phyloP scores from a whole-genome alignment of 2,113 vertebrate genomes.

The Cepphus grylle region DNA sequence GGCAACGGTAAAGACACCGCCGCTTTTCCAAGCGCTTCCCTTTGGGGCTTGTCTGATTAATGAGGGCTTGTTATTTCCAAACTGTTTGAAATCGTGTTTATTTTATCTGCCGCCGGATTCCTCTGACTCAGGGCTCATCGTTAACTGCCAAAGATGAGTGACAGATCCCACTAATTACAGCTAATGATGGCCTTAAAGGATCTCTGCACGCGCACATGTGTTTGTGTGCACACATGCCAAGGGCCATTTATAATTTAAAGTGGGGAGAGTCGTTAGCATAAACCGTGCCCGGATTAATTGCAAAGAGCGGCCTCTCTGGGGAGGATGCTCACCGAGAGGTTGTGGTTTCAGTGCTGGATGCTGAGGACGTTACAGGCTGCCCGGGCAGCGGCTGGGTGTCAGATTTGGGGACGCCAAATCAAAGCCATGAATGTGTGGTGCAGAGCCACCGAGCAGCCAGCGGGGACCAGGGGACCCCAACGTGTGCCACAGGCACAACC shows the following conservation, averaged over 20 bases:
- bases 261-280: conserved; percentile 51
- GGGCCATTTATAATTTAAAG: conserved; percentile 71
- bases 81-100: conserved; percentile 67
- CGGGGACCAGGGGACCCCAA: not conserved
- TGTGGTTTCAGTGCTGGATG: not conserved
- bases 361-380: not conserved
- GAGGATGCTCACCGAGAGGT: not conserved
- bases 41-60: conserved; percentile 62
- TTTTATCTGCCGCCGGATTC: conserved; percentile 59
- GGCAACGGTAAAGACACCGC: not conserved
- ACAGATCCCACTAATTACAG: conserved; percentile 67
- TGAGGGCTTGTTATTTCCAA: conserved; percentile 62
- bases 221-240: conserved; percentile 58
- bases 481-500: not conserved
- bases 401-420: not conserved
- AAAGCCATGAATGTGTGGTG: not conserved
- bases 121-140: conserved; percentile 61
- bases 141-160: conserved; percentile 68
- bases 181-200: conserved; percentile 71
- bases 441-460: not conserved
- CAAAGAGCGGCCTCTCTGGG: not conserved
- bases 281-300: conserved; percentile 40
- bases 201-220: conserved; percentile 1
- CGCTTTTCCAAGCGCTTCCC: not conserved
- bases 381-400: not conserved